Evolutionary conservation across 2,797 vertebrate genomes (phyloP).

Genomic region (Dipus sagitta): DNA sequence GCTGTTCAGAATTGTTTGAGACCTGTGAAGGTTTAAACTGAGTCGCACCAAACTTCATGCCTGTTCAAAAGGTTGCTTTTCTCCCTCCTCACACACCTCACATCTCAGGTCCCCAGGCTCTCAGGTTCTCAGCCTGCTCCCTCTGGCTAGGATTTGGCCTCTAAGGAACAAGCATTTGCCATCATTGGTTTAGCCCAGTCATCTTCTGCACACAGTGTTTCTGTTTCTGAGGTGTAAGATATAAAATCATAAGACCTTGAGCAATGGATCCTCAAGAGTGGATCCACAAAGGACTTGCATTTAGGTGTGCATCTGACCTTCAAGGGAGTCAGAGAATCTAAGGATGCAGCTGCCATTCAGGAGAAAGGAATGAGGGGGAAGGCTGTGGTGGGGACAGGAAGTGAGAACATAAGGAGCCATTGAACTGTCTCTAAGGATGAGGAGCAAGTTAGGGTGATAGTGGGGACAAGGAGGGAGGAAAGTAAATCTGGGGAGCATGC

Average conservation of each 20-base stretch:
- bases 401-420: no score
- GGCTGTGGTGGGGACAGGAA: background rate
- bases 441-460: background rate
- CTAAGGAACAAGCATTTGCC: no score
- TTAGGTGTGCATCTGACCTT: rapidly evolving
- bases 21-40: rapidly evolving
- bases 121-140: rapidly evolving
- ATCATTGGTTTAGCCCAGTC: background rate
- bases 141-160: rapidly evolving
- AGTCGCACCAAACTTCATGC: background rate
- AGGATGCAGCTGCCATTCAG: rapidly evolving
- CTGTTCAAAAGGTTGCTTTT: no score
- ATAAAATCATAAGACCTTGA: no score
- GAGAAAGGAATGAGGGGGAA: background rate
- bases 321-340: rapidly evolving
- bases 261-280: rapidly evolving
- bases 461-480: background rate
- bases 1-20: background rate
- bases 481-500: background rate
- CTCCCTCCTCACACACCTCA: no score
- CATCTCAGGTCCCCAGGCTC: rapidly evolving
- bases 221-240: background rate
- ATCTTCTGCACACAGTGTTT: background rate
- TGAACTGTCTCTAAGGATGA: no score
- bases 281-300: rapidly evolving